These are phyloP conservation scores for Monochamus alternatus DNA, from an alignment of 2,888 invertebrate species.

Conservation along the genomic window DNA sequence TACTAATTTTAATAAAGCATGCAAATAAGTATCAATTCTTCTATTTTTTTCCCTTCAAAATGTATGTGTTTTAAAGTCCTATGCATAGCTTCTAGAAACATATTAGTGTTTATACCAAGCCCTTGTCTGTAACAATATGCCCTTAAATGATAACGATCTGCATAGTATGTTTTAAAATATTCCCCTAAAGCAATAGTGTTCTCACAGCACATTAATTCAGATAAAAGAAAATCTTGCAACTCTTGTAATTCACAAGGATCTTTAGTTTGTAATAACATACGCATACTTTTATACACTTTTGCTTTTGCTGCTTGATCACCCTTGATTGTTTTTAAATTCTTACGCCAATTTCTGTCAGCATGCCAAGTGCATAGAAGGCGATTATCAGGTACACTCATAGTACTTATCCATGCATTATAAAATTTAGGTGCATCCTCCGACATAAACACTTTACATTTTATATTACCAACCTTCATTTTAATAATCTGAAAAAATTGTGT, in stretches of 20 bases:
- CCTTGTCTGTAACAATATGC: slow-evolving; percentile 44
- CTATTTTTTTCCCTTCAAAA: slow-evolving; percentile 38
- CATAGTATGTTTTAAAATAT: slow-evolving; percentile 33
- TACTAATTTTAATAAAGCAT: slow-evolving; percentile 1
- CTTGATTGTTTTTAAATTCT: background rate
- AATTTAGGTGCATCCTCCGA: slow-evolving; percentile 51
- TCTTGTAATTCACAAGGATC: background rate
- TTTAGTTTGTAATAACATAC: too few species aligned
- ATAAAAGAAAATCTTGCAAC: background rate
- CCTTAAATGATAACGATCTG: slow-evolving; percentile 37
- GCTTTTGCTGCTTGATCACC: background rate
- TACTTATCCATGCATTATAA: slow-evolving; percentile 49
- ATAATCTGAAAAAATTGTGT: background rate
- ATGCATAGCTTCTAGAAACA: slow-evolving; percentile 44
- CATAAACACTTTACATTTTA: slow-evolving; percentile 42
- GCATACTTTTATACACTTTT: background rate
- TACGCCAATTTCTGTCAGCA: background rate
- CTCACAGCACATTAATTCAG: background rate
- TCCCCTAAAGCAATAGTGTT: background rate
- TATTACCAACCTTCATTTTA: slow-evolving; percentile 4
- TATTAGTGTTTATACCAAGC: slow-evolving; percentile 44
- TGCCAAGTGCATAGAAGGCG: slow-evolving; percentile 19
- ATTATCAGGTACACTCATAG: slow-evolving; percentile 40
- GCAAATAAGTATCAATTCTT: background rate
- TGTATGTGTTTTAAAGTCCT: slow-evolving; percentile 51